A percentile compares a stretch with the other conserved stretches of the same genome.
Conservation (phyloP, 2,888 invertebrate genomes). For the Drepana falcataria region DNA sequence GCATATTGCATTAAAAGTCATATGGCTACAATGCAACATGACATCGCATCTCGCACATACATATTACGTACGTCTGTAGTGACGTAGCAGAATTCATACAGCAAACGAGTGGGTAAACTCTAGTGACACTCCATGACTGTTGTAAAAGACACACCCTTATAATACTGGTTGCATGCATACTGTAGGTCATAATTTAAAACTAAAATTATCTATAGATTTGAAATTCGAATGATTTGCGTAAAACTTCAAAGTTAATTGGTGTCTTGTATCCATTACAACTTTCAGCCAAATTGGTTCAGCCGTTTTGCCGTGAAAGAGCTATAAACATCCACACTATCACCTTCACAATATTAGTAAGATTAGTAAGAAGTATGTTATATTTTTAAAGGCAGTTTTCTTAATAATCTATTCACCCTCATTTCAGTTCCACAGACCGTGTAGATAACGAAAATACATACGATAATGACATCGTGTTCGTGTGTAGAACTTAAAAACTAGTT, state of each 20-base stretch:
- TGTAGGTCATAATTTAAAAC: too few species aligned
- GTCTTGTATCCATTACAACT: too few species aligned
- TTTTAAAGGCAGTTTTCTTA: background rate
- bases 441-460: conserved; percentile 12
- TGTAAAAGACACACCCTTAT: background rate
- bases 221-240: too few species aligned
- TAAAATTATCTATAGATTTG: too few species aligned
- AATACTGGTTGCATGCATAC: too few species aligned
- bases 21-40: conserved; percentile 19
- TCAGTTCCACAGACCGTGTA: conserved; percentile 22
- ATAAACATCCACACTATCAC: too few species aligned
- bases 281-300: too few species aligned
- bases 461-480: conserved; percentile 27
- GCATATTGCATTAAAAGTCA: conserved; percentile 25
- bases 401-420: conserved; percentile 34
- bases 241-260: too few species aligned
- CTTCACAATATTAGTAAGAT: too few species aligned
- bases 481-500: conserved; percentile 40
- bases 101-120: conserved; percentile 23
- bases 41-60: conserved; percentile 14
- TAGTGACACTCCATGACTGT: conserved; percentile 33
- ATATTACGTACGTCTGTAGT: conserved; percentile 7
- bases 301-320: too few species aligned
- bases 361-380: too few species aligned
- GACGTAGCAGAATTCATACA: conserved; percentile 24